Conservation (phyloP, 2,113 vertebrate species). For the Eubucco bourcierii region DNA sequence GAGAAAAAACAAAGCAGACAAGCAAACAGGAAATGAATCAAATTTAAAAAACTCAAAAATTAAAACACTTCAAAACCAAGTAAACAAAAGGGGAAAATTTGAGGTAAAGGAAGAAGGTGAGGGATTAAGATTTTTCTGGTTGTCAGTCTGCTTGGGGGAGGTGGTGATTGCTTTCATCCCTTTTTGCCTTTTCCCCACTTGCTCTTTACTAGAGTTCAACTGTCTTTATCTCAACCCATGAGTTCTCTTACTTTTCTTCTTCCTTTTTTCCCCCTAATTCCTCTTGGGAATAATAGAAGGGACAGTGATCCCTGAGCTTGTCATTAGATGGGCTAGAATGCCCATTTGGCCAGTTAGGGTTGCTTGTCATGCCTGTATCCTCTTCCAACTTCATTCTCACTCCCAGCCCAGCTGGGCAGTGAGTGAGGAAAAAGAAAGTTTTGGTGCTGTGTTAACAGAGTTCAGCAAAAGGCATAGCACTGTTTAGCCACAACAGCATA, state of each 20-base stretch:
- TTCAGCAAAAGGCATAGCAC: neutral
- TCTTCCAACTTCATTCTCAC: neutral
- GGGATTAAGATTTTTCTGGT: neutral
- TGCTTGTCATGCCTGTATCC: neutral
- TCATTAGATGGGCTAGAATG: accelerated
- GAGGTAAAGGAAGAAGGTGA: neutral
- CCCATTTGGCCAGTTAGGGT: accelerated
- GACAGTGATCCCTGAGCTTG: neutral
- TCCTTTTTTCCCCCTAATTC: neutral
- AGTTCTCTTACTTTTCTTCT: neutral
- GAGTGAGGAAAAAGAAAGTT: neutral
- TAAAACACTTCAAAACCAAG: too few relatives aligned
- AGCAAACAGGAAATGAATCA: too few relatives aligned
- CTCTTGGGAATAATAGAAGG: neutral
- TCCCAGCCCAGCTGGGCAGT: neutral
- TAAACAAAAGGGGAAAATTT: too few relatives aligned
- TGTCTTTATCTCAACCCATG: neutral
- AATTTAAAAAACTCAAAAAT: neutral
- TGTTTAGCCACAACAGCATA: neutral
- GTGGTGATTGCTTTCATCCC: neutral
- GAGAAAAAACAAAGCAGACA: neutral
- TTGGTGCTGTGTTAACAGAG: too few relatives aligned
- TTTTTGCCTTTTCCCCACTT: neutral
- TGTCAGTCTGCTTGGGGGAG: neutral
- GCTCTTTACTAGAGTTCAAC: neutral